Conservation (phyloP, 2,888 invertebrate genomes). For the Volucella inanis region DNA sequence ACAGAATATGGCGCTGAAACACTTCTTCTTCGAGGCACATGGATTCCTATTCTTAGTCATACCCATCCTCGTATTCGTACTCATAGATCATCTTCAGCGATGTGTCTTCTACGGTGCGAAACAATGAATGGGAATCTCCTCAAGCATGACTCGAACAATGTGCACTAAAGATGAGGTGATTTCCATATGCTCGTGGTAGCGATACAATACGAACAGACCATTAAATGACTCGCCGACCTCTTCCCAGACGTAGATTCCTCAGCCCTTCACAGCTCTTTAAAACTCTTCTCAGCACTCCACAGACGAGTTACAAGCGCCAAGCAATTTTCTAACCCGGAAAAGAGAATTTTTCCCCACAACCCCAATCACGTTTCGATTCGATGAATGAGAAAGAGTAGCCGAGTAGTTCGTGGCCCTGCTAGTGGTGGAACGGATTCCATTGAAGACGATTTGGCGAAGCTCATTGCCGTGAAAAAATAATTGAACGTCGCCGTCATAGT, state of each 20-base stretch:
- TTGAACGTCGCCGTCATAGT: constrained; percentile 52
- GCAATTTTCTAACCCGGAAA: constrained; percentile 64
- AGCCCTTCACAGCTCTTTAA: not conserved
- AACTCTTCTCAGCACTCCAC: not conserved
- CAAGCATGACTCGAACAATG: constrained; percentile 69
- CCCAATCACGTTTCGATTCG: constrained; percentile 15
- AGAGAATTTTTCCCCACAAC: constrained; percentile 28
- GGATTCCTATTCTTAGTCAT: not conserved
- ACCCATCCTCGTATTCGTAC: not conserved
- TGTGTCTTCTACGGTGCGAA: constrained; percentile 49
- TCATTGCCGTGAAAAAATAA: constrained; percentile 57
- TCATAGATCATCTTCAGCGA: constrained; percentile 7
- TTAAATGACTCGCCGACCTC: constrained; percentile 23
- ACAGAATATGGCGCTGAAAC: constrained; percentile 57
- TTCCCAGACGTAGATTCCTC: constrained; percentile 6
- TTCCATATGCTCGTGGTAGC: constrained; percentile 59
- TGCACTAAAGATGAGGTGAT: constrained; percentile 32
- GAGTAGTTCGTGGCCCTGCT: not conserved
- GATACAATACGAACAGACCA: constrained; percentile 48
- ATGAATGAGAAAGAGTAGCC: constrained; percentile 5
- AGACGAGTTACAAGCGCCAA: constrained; percentile 20
- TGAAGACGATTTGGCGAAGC: constrained; percentile 44
- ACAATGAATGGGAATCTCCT: constrained; percentile 72
- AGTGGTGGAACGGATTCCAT: constrained; percentile 1
- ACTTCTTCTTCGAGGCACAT: constrained; percentile 37